phyloP scores from a whole-genome alignment of 1,140 invertebrate genomes.

The Orius laevigatus region DNA sequence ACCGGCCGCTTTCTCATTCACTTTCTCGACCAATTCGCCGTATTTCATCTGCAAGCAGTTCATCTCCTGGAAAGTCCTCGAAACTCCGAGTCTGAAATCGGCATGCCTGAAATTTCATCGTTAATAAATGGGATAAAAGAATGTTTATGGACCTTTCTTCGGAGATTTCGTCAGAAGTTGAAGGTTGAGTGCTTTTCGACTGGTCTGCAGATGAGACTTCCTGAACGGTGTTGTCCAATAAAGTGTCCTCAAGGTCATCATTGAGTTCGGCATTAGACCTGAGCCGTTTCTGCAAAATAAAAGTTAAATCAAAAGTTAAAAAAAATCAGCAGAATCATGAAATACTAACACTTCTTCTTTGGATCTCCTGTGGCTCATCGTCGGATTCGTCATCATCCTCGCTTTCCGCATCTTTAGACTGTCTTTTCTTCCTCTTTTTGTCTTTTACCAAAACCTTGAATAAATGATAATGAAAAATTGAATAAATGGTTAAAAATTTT shows the following conservation, averaged over 20 bases:
- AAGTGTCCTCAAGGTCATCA: neutral
- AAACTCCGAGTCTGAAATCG: slow-evolving; percentile 47
- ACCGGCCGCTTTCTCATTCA: slow-evolving; percentile 39
- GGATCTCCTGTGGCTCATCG: slow-evolving; percentile 10
- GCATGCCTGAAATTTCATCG: slow-evolving; percentile 20
- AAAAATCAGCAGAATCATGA: neutral
- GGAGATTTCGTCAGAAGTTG: neutral
- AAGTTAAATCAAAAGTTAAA: no score
- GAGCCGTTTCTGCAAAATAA: no score
- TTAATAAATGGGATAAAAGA: neutral
- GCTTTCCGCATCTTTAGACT: neutral
- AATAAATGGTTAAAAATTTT: neutral
- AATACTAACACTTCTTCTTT: slow-evolving; percentile 14
- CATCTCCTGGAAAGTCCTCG: slow-evolving; percentile 48
- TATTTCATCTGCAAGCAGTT: slow-evolving; percentile 48
- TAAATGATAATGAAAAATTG: neutral
- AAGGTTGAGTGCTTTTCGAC: neutral
- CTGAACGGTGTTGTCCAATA: no score
- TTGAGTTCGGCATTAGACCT: no score
- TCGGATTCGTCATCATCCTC: slow-evolving; percentile 15
- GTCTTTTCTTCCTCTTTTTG: slow-evolving; percentile 13
- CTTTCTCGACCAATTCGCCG: slow-evolving; percentile 35
- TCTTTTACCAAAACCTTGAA: slow-evolving; percentile 8
- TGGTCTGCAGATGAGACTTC: no score
- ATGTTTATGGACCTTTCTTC: slow-evolving; percentile 24